Evolutionary conservation across 30 jellyfish, hydroid and myxozoan genomes (phyloP).

Genomic region (Phacellophora camtschatica): DNA sequence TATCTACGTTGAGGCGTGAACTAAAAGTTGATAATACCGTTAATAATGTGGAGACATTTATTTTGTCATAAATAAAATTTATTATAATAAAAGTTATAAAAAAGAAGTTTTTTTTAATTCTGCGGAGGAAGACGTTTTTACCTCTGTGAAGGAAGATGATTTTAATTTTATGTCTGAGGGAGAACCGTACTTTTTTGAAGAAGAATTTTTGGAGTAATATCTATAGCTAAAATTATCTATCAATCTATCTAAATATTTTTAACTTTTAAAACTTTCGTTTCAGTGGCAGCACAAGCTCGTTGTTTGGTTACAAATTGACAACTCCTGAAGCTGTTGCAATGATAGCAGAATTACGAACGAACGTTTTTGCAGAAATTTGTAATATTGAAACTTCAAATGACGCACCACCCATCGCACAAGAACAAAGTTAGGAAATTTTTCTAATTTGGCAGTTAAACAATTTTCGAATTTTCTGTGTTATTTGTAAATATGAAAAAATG

Average conservation of each 20-base stretch:
- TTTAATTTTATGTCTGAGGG: too few species aligned
- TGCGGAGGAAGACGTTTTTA: too few species aligned
- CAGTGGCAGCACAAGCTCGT: slow-evolving; percentile 54
- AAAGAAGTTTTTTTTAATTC: too few species aligned
- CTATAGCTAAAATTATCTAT: too few species aligned
- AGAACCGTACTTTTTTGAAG: too few species aligned
- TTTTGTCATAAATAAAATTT: too few species aligned
- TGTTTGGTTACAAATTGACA: slow-evolving; percentile 58
- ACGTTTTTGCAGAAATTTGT: background rate
- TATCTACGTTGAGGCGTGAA: too few species aligned
- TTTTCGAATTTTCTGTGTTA: background rate
- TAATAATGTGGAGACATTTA: too few species aligned
- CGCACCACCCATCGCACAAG: background rate
- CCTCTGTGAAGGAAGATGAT: too few species aligned
- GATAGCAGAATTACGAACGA: background rate
- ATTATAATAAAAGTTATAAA: too few species aligned
- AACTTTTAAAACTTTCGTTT: background rate
- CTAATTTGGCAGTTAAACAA: background rate
- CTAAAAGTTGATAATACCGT: too few species aligned
- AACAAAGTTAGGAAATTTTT: background rate
- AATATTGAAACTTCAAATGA: background rate
- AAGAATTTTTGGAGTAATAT: too few species aligned
- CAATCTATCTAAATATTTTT: background rate
- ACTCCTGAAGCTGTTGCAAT: slow-evolving; percentile 60
- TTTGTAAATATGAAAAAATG: background rate